Base-by-base conservation (phyloP, 2,113 vertebrate genomes). In the Lepisosteus oculatus region DNA sequence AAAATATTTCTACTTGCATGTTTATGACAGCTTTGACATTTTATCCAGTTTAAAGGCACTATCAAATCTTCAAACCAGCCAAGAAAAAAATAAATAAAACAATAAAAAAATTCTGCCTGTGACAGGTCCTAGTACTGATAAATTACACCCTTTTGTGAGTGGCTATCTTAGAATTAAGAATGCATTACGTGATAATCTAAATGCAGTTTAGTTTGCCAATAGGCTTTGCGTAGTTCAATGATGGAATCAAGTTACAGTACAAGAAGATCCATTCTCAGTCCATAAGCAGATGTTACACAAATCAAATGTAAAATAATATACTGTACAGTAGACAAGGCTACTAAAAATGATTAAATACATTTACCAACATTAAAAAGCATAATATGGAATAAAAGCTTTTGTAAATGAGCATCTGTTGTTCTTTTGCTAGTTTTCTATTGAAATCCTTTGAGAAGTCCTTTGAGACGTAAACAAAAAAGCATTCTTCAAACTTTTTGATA, bases 21-120 rank as follows among this genome's bases (percentile, higher is more conserved):
- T 65, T 73, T 75, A 69, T 56, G 72, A 75, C 64, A 76, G 67
- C 57, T 76, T 72, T 79, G 76, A 77, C 71, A 77, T 71, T 81
- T 81, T 43, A 68, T 68, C 70, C 74, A 51, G 71, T 68, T 74
- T 73, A 76, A 75, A 77, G 73, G 75, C 64, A 61, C 72, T 75
- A 73, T 80, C 75, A 72, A 72, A 70, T 68, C 69, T 51, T 14
- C 68, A 74, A 74, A 69, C 43, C 68, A 12, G 43, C 45, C 45
- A 43, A 51, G 43, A 61, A 74, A 13, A 67, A 68, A 67, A 72
- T 14, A n/a, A 61, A 72, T 57, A 54, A 67, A 72, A 74, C 65
- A 72, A 74, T 72, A 64, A 67, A 61, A 55, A 42, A 29, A 66
- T 70, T 62, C 17, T 9, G 29, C 14, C 17, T 8, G 17, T 14